phyloP scores from a whole-genome alignment of 2,113 vertebrate genomes.

The Protobothrops mucrosquamatus region DNA sequence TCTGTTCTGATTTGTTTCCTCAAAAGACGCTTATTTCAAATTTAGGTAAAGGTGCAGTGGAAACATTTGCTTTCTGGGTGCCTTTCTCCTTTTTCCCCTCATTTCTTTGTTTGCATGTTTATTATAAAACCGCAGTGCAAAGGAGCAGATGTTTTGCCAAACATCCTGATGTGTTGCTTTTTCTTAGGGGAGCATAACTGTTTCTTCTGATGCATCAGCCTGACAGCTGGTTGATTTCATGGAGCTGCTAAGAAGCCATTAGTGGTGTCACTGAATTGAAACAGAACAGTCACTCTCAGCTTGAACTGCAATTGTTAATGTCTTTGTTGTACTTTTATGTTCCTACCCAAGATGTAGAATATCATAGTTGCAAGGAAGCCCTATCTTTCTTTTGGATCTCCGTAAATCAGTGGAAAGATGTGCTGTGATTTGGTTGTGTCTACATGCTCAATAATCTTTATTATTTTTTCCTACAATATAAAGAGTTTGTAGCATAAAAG shows the following conservation, averaged over 20 bases:
- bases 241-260: constrained; percentile 98
- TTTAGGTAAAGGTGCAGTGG: constrained; percentile 44
- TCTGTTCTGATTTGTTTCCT: constrained; percentile 22
- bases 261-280: constrained; percentile 96
- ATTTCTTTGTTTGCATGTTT: constrained; percentile 92
- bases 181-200: constrained; percentile 91
- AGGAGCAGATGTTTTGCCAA: constrained; percentile 99
- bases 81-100: constrained; percentile 61
- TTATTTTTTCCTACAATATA: constrained; percentile 29
- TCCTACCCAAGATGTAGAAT: constrained; percentile 60
- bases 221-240: constrained; percentile 99
- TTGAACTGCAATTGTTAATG: constrained; percentile 81
- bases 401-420: constrained; percentile 48
- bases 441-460: constrained; percentile 46
- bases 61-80: constrained; percentile 49
- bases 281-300: constrained; percentile 88
- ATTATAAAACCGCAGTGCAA: constrained; percentile 83
- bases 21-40: constrained; percentile 46
- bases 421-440: constrained; percentile 40
- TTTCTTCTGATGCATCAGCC: constrained; percentile 94
- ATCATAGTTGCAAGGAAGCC: constrained; percentile 59
- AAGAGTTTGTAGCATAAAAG: constrained; percentile 12
- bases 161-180: constrained; percentile 90
- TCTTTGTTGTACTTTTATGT: constrained; percentile 83
- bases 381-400: constrained; percentile 45